Base-by-base conservation (phyloP, 2,797 vertebrate genomes). In the Fistularia tabacaria region DNA sequence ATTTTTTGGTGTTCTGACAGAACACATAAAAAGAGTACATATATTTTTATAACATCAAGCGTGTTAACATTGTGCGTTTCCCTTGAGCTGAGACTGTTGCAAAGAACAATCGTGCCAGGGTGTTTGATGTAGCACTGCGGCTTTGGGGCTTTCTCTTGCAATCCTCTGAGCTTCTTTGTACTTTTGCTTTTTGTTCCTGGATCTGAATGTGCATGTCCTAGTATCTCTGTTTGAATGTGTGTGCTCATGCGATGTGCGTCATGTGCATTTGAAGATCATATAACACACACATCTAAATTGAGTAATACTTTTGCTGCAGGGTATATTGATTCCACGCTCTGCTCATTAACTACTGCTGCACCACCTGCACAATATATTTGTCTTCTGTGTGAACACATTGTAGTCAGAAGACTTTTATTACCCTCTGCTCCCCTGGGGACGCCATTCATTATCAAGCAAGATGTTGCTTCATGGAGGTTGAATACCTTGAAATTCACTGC, bases 261-360 rank as follows among this genome's bases (percentile, higher is more conserved):
- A 13, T 54, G 11, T 70, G 52, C 14, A 46, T 74, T 71, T 65
- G 59, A 69, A 63, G 74, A 75, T 82, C 64, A 62, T 41, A 69
- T 78, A 76, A 74, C 68, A 57, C 67, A 67, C 68, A 84, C 64
- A 25, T 83, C 61, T 69, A 75, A 80, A 82, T 82, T 76, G 66
- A 86, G 68, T 85, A 73, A 72, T 81, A 81, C 81, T 86, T 74
- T 62, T 68, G 69, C 82, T 68, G 54, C 66, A 63, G 76, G 80
- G 77, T 58, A 62, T 68, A 81, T 90, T 79, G 88, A 90, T 88
- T 81, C 83, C 86, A 62, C 77, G 85, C 84, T 71, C 64, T 71
- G 57, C 60, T 59, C 62, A 51, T 77, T 81, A 59, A 57, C 49
- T 58, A 44, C 15, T 50, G 50, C 47, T 51, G 13, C 61, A 13